A percentile compares a stretch with the other conserved stretches of the same genome.
Conservation (phyloP, 2,113 vertebrate genomes). For the Anhinga anhinga region DNA sequence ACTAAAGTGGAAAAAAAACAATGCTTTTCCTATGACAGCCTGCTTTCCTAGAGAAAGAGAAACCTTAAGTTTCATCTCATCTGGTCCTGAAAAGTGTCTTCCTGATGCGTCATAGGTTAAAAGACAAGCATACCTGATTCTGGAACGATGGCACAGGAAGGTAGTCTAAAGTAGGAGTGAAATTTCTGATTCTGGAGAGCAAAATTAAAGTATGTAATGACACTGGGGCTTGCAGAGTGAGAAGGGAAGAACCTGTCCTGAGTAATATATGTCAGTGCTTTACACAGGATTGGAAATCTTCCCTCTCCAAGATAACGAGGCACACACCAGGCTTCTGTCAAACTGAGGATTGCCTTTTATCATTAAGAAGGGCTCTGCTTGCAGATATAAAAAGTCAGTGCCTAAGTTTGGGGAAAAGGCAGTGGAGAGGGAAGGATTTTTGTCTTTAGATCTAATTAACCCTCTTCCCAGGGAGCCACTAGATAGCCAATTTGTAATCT, state of each 20-base stretch:
- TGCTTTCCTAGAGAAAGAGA: background rate
- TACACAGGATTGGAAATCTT: background rate
- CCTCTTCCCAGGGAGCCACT: background rate
- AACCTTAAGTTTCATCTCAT: background rate
- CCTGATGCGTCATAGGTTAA: background rate
- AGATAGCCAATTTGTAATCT: background rate
- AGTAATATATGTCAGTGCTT: background rate
- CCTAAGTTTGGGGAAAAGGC: background rate
- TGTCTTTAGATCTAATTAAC: background rate
- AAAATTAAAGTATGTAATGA: background rate
- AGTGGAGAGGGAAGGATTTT: background rate
- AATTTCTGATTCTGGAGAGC: background rate
- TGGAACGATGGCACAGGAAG: background rate
- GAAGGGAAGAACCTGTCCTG: background rate
- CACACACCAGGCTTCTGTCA: background rate
- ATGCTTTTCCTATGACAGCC: background rate
- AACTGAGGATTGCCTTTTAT: background rate
- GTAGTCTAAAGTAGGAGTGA: background rate
- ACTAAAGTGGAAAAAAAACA: background rate
- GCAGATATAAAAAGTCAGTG: background rate
- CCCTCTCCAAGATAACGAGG: background rate
- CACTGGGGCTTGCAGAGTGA: background rate
- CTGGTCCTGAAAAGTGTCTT: background rate
- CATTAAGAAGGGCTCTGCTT: background rate
- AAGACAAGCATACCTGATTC: background rate